These are phyloP conservation scores for Enteromius trimaculatus DNA, from an alignment of 2,797 vertebrate species.

Conservation along the genomic window DNA sequence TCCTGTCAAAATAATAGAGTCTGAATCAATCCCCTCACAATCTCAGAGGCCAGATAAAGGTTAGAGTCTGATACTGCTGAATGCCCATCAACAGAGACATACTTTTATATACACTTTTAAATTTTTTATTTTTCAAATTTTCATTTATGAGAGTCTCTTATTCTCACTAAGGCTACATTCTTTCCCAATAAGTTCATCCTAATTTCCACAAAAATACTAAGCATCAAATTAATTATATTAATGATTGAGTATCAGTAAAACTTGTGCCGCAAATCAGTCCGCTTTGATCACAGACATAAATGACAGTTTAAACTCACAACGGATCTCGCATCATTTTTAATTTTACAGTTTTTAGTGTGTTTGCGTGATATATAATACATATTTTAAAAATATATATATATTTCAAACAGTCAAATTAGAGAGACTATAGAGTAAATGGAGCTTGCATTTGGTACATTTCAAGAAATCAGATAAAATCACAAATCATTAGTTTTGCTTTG, in stretches of 20 bases:
- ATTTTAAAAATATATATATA: too few relatives aligned
- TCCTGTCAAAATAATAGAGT: slow-evolving; percentile 24
- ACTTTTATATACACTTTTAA: background rate
- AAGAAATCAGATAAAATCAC: slow-evolving; percentile 6
- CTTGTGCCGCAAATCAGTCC: background rate
- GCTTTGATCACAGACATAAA: background rate
- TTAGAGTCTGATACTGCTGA: slow-evolving; percentile 6
- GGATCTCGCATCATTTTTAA: background rate
- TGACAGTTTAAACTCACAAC: background rate
- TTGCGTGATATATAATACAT: too few relatives aligned
- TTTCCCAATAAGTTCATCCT: background rate
- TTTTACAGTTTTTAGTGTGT: too few relatives aligned
- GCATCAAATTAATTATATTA: too few relatives aligned
- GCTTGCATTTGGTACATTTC: slow-evolving; percentile 12
- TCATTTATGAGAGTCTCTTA: too few relatives aligned
- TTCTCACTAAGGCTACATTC: too few relatives aligned
- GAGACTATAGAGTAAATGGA: background rate
- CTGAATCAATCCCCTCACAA: slow-evolving; percentile 28
- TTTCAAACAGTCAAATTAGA: background rate
- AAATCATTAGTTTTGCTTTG: slow-evolving; percentile 16
- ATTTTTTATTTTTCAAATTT: too few relatives aligned
- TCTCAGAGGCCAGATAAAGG: background rate
- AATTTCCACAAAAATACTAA: too few relatives aligned
- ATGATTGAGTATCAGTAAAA: too few relatives aligned
- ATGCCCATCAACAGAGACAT: background rate